Conservation (phyloP, 2,797 vertebrate genomes). For the Fistularia tabacaria region DNA sequence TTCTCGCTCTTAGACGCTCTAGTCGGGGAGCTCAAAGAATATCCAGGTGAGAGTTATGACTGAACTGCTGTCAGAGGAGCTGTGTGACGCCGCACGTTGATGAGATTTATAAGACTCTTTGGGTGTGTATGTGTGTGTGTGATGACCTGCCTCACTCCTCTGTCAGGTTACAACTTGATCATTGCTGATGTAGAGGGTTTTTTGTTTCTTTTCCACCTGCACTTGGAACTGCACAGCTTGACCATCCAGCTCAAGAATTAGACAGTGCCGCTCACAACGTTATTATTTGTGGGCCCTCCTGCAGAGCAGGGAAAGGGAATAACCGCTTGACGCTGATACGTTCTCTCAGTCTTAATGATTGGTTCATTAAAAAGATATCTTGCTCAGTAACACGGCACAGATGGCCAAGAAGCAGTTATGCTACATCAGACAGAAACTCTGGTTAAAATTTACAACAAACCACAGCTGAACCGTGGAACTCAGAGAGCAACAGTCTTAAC, state of each 20-base stretch:
- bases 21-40: not conserved
- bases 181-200: slow-evolving; percentile 21
- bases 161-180: too few species aligned
- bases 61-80: slow-evolving; percentile 25
- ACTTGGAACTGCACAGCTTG: not conserved
- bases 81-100: slow-evolving; percentile 13
- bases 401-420: slow-evolving; percentile 45
- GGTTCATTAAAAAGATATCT: slow-evolving; percentile 64
- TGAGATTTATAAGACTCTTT: slow-evolving; percentile 24
- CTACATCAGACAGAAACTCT: slow-evolving; percentile 32
- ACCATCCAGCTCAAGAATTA: slow-evolving; percentile 30
- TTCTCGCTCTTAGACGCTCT: not conserved
- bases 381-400: slow-evolving; percentile 55
- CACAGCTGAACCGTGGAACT: slow-evolving; percentile 41
- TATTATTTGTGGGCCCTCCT: slow-evolving; percentile 17
- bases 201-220: not conserved
- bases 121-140: not conserved
- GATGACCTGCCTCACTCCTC: slow-evolving; percentile 6
- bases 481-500: slow-evolving; percentile 33
- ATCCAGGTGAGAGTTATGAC: slow-evolving; percentile 5
- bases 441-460: slow-evolving; percentile 53
- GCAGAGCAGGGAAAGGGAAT: slow-evolving; percentile 27
- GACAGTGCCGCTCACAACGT: slow-evolving; percentile 16
- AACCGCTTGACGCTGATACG: slow-evolving; percentile 28
- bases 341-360: slow-evolving; percentile 54